Percentiles rank a stretch among this genome's conserved stretches.
phyloP scores from a whole-genome alignment of 2,888 invertebrate genomes.

The Lobophora halterata region DNA sequence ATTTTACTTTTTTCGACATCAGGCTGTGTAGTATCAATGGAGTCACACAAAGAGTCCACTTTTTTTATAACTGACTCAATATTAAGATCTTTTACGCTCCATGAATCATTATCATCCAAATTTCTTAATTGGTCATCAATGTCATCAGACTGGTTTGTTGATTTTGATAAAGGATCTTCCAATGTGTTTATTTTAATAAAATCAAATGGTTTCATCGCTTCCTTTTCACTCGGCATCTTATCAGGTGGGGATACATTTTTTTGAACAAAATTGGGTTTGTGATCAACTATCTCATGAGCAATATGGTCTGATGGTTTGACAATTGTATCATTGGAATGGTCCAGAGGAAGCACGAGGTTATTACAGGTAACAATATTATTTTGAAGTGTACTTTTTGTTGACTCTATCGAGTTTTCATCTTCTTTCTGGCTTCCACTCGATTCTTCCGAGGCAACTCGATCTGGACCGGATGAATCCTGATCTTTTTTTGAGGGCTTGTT shows the following conservation, averaged over 20 bases:
- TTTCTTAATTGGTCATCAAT: slow-evolving; percentile 58
- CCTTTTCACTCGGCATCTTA: slow-evolving; percentile 16
- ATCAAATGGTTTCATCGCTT: slow-evolving; percentile 17
- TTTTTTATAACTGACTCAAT: slow-evolving; percentile 91
- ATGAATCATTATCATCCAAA: slow-evolving; percentile 87
- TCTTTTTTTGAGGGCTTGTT: slow-evolving; percentile 29
- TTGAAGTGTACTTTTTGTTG: slow-evolving; percentile 2
- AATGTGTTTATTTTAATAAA: slow-evolving; percentile 14
- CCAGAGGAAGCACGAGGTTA: slow-evolving; percentile 3
- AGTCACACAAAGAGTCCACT: slow-evolving; percentile 84
- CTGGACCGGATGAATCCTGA: slow-evolving; percentile 3
- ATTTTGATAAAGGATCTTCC: slow-evolving; percentile 18
- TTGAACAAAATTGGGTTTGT: slow-evolving; percentile 4
- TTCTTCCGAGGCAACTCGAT: slow-evolving; percentile 2
- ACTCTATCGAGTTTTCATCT: slow-evolving; percentile 3
- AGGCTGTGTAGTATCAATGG: slow-evolving; percentile 40
- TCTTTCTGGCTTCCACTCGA: slow-evolving; percentile 3
- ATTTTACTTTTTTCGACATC: slow-evolving; percentile 29
- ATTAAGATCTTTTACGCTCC: slow-evolving; percentile 89
- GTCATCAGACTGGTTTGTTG: slow-evolving; percentile 13
- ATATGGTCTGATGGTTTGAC: slow-evolving; percentile 8
- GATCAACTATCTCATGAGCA: slow-evolving; percentile 9
- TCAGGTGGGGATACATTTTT: slow-evolving; percentile 14
- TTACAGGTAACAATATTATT: slow-evolving; percentile 6
- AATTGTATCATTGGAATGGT: slow-evolving; percentile 2